Base-by-base conservation (phyloP, 1,140 invertebrate species). In the Trigoniulus corallinus region DNA sequence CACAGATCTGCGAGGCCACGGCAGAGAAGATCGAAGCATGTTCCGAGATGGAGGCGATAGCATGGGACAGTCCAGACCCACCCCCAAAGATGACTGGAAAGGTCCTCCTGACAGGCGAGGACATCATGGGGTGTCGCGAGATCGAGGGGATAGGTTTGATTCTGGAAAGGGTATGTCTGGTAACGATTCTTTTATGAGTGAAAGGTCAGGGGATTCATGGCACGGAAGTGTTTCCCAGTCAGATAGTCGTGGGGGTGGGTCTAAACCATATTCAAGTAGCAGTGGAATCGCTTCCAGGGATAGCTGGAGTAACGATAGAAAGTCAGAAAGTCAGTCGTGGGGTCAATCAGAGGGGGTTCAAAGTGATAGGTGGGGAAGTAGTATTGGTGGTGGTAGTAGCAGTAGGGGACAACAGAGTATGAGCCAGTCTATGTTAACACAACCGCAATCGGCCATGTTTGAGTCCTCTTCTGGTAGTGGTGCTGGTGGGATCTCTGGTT, bases 361-460 rank as follows among this genome's bases (percentile, higher is more conserved):
- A 26, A 23, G 29, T 15, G 39, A 54, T 29, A 7, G 50, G 15
- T 51, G 48, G 49, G 3, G 42, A 7, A 18, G 42, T 7, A 24
- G 42, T 21, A 20, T 7, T 44, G 4, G 18, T 24, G 42, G 7
- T 21, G 25, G 48, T 26, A 21, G 44, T n/a, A 41, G 34, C n/a
- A 37, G 50, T 2, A 43, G 40, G 12, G 29, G 21, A 21, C 39
- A 54, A 22, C 47, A 54, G 20, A 39, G 52, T 21, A 53, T 55
- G 45, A 55, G 43, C 50, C 51, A 47, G 22, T 21, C 41, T 37
- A 15, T 55, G 22, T 7, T 54, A 3, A 2, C 22, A 7, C 27
- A 23, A 13, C 22, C 51, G 1, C 50, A 53, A 20, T 27, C 41
- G 18, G 48, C 46, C 25, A 29, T 50, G 40, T 55, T 29, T 27